Conservation (phyloP, 2,113 vertebrate species). For the Bubo blakistoni region DNA sequence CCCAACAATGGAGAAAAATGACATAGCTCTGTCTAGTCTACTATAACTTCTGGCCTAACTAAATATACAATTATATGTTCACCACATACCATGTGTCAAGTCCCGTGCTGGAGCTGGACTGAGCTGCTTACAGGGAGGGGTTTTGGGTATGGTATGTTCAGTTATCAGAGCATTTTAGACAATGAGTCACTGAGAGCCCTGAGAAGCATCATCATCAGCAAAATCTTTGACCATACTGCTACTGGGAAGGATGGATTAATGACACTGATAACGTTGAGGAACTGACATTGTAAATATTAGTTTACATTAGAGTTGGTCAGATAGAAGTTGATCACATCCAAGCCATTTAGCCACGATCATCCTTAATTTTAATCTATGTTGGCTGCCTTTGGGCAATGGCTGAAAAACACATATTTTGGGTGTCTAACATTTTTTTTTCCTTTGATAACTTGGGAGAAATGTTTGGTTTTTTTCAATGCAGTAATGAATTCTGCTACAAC, state of each 20-base stretch:
- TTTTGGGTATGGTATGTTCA: not conserved
- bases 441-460: not conserved
- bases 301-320: not conserved
- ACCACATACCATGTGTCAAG: not conserved
- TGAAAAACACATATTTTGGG: not conserved
- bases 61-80: not conserved
- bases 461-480: not conserved
- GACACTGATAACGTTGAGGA: not conserved
- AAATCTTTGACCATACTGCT: not conserved
- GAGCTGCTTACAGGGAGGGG: not conserved
- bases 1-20: not conserved
- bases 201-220: not conserved
- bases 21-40: not conserved
- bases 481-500: not conserved
- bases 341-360: not conserved
- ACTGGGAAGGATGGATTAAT: not conserved
- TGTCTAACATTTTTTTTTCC: not conserved
- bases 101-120: not conserved
- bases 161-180: not conserved
- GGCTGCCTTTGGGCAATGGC: not conserved
- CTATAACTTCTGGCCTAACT: not conserved
- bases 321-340: not conserved
- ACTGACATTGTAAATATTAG: not conserved
- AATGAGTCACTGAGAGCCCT: not conserved
- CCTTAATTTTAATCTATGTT: not conserved